phyloP scores from a whole-genome alignment of 2,113 vertebrate genomes.

The Puffinus mauretanicus region DNA sequence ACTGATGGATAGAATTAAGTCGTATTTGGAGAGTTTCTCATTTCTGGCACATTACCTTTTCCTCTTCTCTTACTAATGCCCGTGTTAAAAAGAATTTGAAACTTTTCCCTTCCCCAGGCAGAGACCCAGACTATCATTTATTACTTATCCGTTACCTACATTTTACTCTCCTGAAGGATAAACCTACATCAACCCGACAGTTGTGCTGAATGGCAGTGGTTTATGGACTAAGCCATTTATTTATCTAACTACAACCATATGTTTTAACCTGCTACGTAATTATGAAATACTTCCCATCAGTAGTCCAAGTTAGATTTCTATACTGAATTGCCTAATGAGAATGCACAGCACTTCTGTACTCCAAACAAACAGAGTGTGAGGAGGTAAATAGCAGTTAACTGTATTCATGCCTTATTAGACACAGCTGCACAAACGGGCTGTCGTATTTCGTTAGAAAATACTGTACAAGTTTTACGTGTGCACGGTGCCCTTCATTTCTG shows the following conservation, averaged over 20 bases:
- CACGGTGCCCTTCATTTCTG: background rate
- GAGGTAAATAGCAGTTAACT: background rate
- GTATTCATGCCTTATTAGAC: constrained; percentile 12
- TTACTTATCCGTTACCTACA: background rate
- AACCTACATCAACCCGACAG: background rate
- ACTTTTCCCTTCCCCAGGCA: background rate
- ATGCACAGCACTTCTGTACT: background rate
- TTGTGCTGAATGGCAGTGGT: background rate
- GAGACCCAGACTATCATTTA: background rate
- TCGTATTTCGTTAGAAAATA: background rate
- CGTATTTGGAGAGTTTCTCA: background rate
- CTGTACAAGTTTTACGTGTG: background rate
- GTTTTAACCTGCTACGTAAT: constrained; percentile 36
- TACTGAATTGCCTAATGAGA: background rate
- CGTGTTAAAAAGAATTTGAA: background rate
- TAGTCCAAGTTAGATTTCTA: background rate
- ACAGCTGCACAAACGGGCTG: constrained; percentile 33
- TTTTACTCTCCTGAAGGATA: constrained; percentile 2
- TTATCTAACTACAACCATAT: constrained; percentile 36
- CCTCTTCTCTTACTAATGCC: background rate
- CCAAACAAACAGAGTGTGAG: background rate
- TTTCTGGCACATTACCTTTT: background rate
- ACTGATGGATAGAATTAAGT: background rate
- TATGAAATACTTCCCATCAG: constrained; percentile 18
- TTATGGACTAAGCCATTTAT: constrained; percentile 28